A percentile compares a stretch with the other conserved stretches of the same genome.
These are phyloP conservation scores for Tetramorium parvispinum DNA, from an alignment of 1,140 invertebrate genomes.

Conservation along the genomic window DNA sequence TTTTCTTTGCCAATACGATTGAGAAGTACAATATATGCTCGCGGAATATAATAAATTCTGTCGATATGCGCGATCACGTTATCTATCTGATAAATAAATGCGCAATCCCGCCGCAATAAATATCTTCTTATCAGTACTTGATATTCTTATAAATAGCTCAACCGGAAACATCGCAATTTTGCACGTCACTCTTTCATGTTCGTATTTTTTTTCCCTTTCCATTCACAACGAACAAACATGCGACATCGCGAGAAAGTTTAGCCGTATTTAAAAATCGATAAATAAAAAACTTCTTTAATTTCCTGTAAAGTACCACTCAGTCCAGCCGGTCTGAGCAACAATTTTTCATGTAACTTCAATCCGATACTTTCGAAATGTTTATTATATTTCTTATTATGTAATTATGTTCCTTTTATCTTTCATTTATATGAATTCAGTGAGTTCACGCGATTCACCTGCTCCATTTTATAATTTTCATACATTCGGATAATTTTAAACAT, in stretches of 20 bases:
- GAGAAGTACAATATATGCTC: background rate
- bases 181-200: background rate
- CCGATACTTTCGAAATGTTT: background rate
- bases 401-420: no score
- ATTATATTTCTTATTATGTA: background rate
- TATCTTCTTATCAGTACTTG: slow-evolving; percentile 6
- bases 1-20: background rate
- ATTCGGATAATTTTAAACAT: background rate
- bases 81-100: slow-evolving; percentile 2
- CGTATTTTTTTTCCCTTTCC: background rate
- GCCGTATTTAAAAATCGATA: background rate
- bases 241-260: background rate
- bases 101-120: slow-evolving; percentile 2
- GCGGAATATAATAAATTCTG: background rate
- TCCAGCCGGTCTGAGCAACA: background rate
- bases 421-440: background rate
- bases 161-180: background rate
- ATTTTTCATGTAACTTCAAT: background rate
- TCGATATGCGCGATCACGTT: background rate
- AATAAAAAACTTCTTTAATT: background rate
- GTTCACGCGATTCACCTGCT: background rate
- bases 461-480: background rate
- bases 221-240: background rate
- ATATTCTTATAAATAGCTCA: background rate
- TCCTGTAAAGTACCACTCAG: background rate